Evolutionary conservation across 2,888 invertebrate species (phyloP).

Genomic region (Strigamia transsilvanica): DNA sequence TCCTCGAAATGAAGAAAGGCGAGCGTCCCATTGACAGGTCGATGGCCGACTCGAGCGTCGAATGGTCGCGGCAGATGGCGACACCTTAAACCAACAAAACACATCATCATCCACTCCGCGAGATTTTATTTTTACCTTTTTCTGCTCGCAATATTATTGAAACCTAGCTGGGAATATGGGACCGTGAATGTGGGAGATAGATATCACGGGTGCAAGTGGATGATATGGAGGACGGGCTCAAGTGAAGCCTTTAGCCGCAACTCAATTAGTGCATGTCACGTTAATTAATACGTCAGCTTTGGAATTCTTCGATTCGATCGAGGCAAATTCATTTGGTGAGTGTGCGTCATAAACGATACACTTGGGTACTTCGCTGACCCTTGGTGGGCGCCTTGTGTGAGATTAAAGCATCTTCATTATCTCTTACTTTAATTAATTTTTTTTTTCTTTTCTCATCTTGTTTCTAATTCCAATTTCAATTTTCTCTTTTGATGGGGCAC

Average conservation of each 20-base stretch:
- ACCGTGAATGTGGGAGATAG: too few relatives aligned
- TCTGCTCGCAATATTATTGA: neutral
- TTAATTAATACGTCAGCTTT: slow-evolving; percentile 49
- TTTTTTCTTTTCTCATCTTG: slow-evolving; percentile 24
- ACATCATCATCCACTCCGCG: neutral
- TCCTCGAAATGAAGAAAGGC: slow-evolving; percentile 37
- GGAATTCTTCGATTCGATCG: slow-evolving; percentile 38
- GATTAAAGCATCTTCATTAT: slow-evolving; percentile 43
- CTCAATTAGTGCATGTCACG: slow-evolving; percentile 37
- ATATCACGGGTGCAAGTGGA: neutral
- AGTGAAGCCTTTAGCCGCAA: slow-evolving; percentile 1
- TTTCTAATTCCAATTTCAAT: slow-evolving; percentile 28
- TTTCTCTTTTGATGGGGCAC: slow-evolving; percentile 29
- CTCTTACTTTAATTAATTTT: slow-evolving; percentile 43
- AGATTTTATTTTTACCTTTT: neutral
- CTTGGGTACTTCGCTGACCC: slow-evolving; percentile 28
- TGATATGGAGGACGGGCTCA: neutral
- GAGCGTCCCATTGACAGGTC: slow-evolving; percentile 43
- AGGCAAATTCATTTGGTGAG: slow-evolving; percentile 34
- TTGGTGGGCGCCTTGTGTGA: slow-evolving; percentile 36
- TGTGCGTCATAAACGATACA: slow-evolving; percentile 38
- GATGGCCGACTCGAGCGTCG: slow-evolving; percentile 32
- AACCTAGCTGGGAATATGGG: too few relatives aligned
- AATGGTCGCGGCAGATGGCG: slow-evolving; percentile 42
- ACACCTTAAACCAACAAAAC: slow-evolving; percentile 16